Conservation (phyloP, 2,113 vertebrate genomes). For the Burhinus oedicnemus region DNA sequence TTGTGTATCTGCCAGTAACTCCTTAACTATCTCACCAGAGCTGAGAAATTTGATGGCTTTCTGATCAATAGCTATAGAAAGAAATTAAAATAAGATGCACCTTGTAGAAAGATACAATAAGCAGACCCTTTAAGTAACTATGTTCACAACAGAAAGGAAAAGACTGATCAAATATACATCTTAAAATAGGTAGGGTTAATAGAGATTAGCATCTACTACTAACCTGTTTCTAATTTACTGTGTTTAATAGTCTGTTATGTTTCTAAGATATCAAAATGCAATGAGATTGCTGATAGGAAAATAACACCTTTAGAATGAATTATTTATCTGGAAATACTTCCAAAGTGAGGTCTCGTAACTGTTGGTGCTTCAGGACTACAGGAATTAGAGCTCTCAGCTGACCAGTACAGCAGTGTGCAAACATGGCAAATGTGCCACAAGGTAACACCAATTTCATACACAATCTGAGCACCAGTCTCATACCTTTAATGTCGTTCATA, state of each 20-base stretch:
- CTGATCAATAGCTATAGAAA: not conserved
- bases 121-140: not conserved
- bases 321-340: not conserved
- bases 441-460: not conserved
- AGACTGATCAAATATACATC: not conserved
- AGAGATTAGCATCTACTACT: not conserved
- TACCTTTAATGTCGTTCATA: not conserved
- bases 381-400: not conserved
- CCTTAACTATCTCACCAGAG: not conserved
- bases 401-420: not conserved
- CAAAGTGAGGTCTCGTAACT: not conserved
- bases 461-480: not conserved
- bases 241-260: not conserved
- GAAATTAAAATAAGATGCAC: not conserved
- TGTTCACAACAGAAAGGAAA: not conserved
- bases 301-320: not conserved
- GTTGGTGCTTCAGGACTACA: fast-evolving
- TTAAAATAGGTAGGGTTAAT: not conserved
- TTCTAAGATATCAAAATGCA: not conserved
- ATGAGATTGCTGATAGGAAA: not conserved
- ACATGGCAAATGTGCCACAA: not conserved
- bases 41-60: not conserved
- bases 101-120: not conserved
- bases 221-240: not conserved
- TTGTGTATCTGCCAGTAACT: not conserved